phyloP scores from a whole-genome alignment of 2,888 invertebrate species.

The Zootermopsis nevadensis region DNA sequence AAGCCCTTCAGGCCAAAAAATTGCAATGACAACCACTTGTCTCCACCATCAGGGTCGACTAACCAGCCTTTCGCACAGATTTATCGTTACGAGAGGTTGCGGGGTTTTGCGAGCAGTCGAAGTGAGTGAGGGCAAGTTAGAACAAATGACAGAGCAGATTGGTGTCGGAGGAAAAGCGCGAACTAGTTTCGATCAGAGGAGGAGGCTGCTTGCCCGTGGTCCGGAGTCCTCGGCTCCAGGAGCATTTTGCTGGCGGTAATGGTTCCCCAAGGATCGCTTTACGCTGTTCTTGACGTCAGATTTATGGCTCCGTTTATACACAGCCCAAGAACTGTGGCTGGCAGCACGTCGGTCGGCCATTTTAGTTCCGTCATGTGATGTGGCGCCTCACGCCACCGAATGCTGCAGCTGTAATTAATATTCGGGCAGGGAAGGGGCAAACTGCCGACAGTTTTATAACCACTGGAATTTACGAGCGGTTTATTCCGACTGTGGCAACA shows the following conservation, averaged over 20 bases:
- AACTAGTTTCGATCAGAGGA: too few species aligned
- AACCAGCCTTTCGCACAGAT: too few species aligned
- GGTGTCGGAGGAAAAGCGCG: neutral
- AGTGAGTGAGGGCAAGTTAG: too few species aligned
- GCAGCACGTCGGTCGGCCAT: conserved; percentile 30
- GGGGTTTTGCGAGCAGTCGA: too few species aligned
- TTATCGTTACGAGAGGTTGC: too few species aligned
- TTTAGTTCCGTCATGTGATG: conserved; percentile 37
- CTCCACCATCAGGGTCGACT: too few species aligned
- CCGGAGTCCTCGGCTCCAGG: too few species aligned
- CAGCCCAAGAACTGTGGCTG: conserved; percentile 21
- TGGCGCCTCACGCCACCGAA: conserved; percentile 37
- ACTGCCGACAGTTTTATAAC: conserved; percentile 41
- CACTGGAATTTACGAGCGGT: conserved; percentile 31
- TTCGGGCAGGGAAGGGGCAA: conserved; percentile 26
- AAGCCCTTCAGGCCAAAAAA: too few species aligned
- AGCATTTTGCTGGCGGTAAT: conserved; percentile 30
- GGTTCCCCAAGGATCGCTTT: conserved; percentile 36
- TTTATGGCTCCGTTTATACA: conserved; percentile 40
- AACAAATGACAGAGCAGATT: neutral
- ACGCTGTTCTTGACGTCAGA: conserved; percentile 26
- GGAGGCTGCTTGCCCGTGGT: too few species aligned
- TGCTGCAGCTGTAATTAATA: conserved; percentile 36
- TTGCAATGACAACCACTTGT: too few species aligned
- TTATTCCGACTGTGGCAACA: conserved; percentile 34